Base-by-base conservation (phyloP, 1,140 invertebrate species). In the Trichogramma pretiosum region DNA sequence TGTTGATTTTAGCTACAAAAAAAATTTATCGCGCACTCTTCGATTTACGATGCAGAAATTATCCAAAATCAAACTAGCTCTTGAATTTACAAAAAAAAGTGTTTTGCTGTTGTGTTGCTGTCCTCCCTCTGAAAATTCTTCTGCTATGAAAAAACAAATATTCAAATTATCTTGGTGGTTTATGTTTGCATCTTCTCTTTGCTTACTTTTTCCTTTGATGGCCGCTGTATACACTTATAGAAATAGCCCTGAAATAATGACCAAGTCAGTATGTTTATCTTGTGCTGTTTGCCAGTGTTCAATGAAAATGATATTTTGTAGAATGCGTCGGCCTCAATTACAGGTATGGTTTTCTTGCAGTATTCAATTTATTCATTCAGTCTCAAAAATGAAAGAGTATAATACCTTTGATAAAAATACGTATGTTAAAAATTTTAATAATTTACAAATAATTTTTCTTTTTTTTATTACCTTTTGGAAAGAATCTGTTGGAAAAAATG, bases 401-500 rank as follows among this genome's bases (percentile, higher is more conserved):
- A 11, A 28, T 28, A 28, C 11, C 11, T 28, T 28, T 11, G 5
- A 28, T 28, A 28, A 28, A 11, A 28, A 28, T 28, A 28, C 24
- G 5, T 7, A 7, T 28, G 11, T 28, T 28, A 11, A 28, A 28
- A 7, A 28, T 28, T 28, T 28, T 11, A 28, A 28, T 7, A 28
- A 28, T 7, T 28, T n/a, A n/a, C n/a, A n/a, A n/a, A n/a, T n/a
- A n/a, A n/a, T n/a, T n/a, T n/a, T n/a, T n/a, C n/a, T n/a, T n/a
- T n/a, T n/a, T n/a, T n/a, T n/a, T n/a, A n/a, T n/a, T n/a, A n/a
- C n/a, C 5, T 28, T 28, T 28, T 5, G 24, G 5, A 8, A 16
- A 62, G 61, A 26, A 37, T 5, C 28, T 63, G 11, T 46, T 56
- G 17, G 19, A 46, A 14, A 57, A 56, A 26, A 53, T 63, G 46